A percentile compares a stretch with the other conserved stretches of the same genome.
phyloP scores from a whole-genome alignment of 2,797 vertebrate species.

The Tiaroga cobitis region DNA sequence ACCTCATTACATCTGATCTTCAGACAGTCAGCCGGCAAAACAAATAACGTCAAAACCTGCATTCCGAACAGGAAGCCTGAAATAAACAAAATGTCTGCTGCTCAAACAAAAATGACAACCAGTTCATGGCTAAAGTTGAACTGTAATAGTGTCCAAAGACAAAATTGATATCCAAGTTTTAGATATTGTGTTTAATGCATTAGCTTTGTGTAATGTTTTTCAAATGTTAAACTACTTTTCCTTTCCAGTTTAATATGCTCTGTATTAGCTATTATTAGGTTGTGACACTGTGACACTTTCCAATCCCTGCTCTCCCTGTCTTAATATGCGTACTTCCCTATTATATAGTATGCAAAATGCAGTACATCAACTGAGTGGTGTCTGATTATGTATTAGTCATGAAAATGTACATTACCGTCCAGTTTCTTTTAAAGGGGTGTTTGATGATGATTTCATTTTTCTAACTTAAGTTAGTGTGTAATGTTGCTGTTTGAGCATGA shows the following conservation, averaged over 20 bases:
- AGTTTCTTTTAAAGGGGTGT: neutral
- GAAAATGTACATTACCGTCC: neutral
- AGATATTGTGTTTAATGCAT: neutral
- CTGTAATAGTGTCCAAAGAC: neutral
- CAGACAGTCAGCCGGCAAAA: slow-evolving; percentile 37
- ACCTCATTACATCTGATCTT: slow-evolving; percentile 33
- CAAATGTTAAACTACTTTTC: neutral
- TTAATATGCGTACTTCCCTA: neutral
- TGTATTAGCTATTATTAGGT: neutral
- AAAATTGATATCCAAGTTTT: neutral
- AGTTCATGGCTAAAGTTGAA: neutral
- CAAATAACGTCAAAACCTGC: slow-evolving; percentile 19
- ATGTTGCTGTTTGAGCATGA: neutral
- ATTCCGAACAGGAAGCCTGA: neutral
- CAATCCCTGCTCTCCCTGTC: neutral
- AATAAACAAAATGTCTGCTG: neutral
- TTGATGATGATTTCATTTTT: neutral
- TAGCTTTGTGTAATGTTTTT: neutral
- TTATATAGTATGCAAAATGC: neutral
- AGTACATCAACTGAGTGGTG: neutral
- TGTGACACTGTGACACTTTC: neutral
- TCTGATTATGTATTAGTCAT: neutral
- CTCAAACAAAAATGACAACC: neutral
- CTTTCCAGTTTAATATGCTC: neutral
- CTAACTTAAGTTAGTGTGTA: neutral